A percentile compares a stretch with the other conserved stretches of the same genome.
These are phyloP conservation scores for Balaenoptera acutorostrata DNA, from an alignment of 2,113 vertebrate species.

Conservation along the genomic window DNA sequence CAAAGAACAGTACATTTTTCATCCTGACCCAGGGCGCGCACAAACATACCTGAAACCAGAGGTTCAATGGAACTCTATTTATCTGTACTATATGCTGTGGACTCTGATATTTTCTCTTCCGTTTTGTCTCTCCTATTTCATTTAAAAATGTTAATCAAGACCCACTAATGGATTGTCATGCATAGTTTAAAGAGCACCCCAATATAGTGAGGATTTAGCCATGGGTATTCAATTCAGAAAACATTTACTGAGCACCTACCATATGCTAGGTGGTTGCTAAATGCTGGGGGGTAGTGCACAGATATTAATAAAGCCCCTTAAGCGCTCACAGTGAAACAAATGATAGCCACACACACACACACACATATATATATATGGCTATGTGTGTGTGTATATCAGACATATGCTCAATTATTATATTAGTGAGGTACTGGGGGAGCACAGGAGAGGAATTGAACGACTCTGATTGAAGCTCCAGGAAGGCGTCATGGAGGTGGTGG, in stretches of 20 bases:
- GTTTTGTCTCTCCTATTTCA: neutral
- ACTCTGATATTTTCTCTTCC: neutral
- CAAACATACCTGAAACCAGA: neutral
- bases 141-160: neutral
- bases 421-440: neutral
- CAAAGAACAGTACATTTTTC: neutral
- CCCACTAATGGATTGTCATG: neutral
- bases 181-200: neutral
- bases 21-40: neutral
- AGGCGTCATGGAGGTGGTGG: neutral
- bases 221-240: neutral
- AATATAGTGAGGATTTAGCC: neutral
- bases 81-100: neutral
- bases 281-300: neutral
- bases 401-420: neutral
- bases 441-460: neutral
- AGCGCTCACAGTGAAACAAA: neutral
- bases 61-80: neutral
- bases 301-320: neutral
- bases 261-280: neutral
- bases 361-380: neutral
- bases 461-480: neutral
- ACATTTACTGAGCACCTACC: neutral
- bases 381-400: neutral
- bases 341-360: neutral